phyloP scores from a whole-genome alignment of 2,888 invertebrate species.

The Noctua comes region DNA sequence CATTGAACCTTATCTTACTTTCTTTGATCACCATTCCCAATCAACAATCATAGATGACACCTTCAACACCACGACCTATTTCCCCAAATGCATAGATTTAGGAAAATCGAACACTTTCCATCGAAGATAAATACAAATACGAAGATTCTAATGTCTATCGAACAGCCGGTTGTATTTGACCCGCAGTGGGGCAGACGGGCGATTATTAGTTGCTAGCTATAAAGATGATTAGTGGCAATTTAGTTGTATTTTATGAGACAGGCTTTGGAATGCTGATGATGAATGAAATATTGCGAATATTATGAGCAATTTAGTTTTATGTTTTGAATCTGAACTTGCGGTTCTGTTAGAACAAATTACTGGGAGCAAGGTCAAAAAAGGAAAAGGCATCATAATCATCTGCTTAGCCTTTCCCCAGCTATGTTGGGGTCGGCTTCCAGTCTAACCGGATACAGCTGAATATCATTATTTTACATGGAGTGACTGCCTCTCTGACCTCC shows the following conservation, averaged over 20 bases:
- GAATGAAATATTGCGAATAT: not conserved
- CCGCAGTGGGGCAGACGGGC: conserved; percentile 31
- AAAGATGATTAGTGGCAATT: conserved; percentile 9
- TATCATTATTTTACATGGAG: too few relatives aligned
- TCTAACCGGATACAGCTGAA: too few relatives aligned
- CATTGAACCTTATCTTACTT: not conserved
- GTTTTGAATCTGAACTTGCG: not conserved
- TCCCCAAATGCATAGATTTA: conserved; percentile 42
- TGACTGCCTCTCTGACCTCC: too few relatives aligned
- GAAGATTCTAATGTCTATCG: conserved; percentile 7
- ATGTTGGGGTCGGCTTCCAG: too few relatives aligned
- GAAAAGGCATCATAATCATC: too few relatives aligned
- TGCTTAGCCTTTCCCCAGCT: too few relatives aligned
- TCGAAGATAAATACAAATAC: conserved; percentile 32
- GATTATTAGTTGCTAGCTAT: conserved; percentile 32
- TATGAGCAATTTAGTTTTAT: not conserved
- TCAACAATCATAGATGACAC: conserved; percentile 7
- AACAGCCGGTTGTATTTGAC: conserved; percentile 37
- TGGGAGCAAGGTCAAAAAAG: not conserved
- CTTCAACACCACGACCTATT: conserved; percentile 15
- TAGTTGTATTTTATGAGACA: not conserved
- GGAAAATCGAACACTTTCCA: conserved; percentile 40
- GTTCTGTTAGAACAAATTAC: not conserved
- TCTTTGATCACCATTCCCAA: not conserved
- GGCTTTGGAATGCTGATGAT: not conserved